These are phyloP conservation scores for Dorcus parallelipipedus DNA, from an alignment of 2,888 invertebrate species.

Conservation along the genomic window DNA sequence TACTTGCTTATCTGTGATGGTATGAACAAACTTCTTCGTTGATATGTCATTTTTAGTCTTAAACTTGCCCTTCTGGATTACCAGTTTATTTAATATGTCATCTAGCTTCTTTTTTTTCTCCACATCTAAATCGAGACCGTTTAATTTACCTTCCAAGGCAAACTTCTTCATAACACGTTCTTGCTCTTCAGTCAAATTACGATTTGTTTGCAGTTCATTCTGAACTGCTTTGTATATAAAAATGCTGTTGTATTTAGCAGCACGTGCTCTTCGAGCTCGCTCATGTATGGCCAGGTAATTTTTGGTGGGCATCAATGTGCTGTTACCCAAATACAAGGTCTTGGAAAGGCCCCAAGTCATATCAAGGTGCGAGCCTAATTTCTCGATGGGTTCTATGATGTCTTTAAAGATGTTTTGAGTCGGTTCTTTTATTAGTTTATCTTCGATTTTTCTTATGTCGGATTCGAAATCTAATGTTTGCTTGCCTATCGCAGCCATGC, in stretches of 20 bases:
- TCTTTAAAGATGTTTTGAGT: slow-evolving; percentile 64
- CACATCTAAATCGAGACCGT: slow-evolving; percentile 69
- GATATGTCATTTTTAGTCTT: slow-evolving; percentile 65
- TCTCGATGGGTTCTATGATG: slow-evolving; percentile 73
- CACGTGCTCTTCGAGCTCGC: slow-evolving; percentile 70
- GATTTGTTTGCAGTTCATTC: slow-evolving; percentile 46
- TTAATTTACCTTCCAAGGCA: slow-evolving; percentile 75
- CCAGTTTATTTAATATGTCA: slow-evolving; percentile 53
- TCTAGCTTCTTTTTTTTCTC: slow-evolving; percentile 55
- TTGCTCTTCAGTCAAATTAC: slow-evolving; percentile 56
- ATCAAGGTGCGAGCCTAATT: slow-evolving; percentile 68
- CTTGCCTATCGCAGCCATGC: slow-evolving; percentile 79
- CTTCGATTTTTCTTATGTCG: slow-evolving; percentile 66
- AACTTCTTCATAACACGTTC: slow-evolving; percentile 73
- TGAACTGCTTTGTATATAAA: slow-evolving; percentile 68
- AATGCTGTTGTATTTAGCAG: slow-evolving; percentile 68
- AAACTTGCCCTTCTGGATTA: slow-evolving; percentile 60
- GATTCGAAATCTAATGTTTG: slow-evolving; percentile 80
- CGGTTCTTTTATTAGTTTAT: slow-evolving; percentile 49
- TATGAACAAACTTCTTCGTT: slow-evolving; percentile 64
- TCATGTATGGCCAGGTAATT: slow-evolving; percentile 77
- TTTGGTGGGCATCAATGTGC: slow-evolving; percentile 74
- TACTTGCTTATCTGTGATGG: slow-evolving; percentile 61
- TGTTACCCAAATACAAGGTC: slow-evolving; percentile 76
- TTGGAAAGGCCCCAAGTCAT: slow-evolving; percentile 86